Percentiles rank a stretch among this genome's conserved stretches.
Evolutionary conservation across 2,113 vertebrate genomes (phyloP).

Genomic region (Myodes glareolus): DNA sequence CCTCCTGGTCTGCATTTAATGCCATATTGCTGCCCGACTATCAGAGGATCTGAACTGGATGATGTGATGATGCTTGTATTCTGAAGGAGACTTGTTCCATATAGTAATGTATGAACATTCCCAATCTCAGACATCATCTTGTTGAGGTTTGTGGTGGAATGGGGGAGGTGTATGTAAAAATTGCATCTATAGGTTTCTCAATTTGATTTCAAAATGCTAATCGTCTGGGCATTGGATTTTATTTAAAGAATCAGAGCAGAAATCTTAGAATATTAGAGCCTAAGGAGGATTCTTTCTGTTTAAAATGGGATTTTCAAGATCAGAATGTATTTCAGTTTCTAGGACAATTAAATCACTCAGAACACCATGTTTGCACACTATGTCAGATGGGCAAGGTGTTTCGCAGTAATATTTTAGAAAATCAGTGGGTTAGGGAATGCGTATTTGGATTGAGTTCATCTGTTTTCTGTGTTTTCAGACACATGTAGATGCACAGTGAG

Average conservation of each 20-base stretch:
- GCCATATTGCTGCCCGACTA: neutral
- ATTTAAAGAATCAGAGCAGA: constrained; percentile 39
- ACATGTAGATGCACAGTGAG: neutral
- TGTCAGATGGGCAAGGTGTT: constrained; percentile 59
- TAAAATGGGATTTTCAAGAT: constrained; percentile 52
- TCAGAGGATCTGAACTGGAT: neutral
- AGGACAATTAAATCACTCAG: constrained; percentile 55
- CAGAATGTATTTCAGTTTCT: constrained; percentile 59
- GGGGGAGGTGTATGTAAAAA: neutral
- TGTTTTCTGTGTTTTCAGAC: constrained; percentile 45
- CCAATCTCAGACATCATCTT: neutral
- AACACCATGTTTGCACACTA: constrained; percentile 45
- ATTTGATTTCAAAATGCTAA: neutral
- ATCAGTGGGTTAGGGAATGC: neutral
- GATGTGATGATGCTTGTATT: neutral
- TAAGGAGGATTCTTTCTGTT: constrained; percentile 43
- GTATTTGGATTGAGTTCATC: constrained; percentile 36
- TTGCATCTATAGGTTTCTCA: neutral
- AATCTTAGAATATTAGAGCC: constrained; percentile 33
- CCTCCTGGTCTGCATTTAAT: neutral
- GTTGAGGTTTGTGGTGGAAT: neutral
- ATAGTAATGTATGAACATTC: neutral
- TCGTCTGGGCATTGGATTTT: neutral
- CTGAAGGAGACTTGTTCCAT: neutral
- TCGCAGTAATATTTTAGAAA: constrained; percentile 25